Evolutionary conservation across 2,113 vertebrate species (phyloP), one percentile per base, ranked within the genome.

Genomic region (Thunnus thynnus): DNA sequence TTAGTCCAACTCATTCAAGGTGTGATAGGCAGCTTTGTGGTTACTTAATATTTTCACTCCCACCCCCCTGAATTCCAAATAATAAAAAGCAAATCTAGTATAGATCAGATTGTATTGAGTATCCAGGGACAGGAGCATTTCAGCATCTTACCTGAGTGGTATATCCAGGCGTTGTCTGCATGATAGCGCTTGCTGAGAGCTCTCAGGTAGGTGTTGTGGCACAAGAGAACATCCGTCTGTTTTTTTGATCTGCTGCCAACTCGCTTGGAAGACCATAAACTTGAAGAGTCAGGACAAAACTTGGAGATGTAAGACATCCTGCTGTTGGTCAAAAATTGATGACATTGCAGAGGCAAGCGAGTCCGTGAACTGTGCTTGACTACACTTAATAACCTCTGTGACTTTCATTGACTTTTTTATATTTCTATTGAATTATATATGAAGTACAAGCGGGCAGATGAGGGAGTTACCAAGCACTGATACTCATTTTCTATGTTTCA

Each of bases 161-260:
- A 3, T 20, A 41, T 41, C 36, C 36, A 41, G 36, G 36, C 36
- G 8, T 9, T 41, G 36, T 41, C 36, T 8, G 36, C 7, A 30
- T 30, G 27, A 30, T 30, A 41, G 36, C 7, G 36, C 9, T 9
- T 36, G 8, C 36, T 36, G 36, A 8, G 36, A 41, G 36, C 7
- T 41, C 7, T 9, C 36, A 9, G 36, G 36, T 41, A 41, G 27
- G 76, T 12, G 67, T 22, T 3, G 27, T 55, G 51, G 65, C 36
- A 44, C 47, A 30, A 9, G 36, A 41, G 36, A 41, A 41, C 36
- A 41, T 51, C 25, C 1, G 51, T 41, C 20, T 60, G 13, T 47
- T 55, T 47, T 55, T 61, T 51, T 75, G 25, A 75, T 75, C 70
- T 72, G 20, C 71, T 32, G 52, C 58, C 11, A 66, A n/a, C 32